Evolutionary conservation across 2,888 invertebrate species (phyloP).

Genomic region (Temnothorax rugatulus): DNA sequence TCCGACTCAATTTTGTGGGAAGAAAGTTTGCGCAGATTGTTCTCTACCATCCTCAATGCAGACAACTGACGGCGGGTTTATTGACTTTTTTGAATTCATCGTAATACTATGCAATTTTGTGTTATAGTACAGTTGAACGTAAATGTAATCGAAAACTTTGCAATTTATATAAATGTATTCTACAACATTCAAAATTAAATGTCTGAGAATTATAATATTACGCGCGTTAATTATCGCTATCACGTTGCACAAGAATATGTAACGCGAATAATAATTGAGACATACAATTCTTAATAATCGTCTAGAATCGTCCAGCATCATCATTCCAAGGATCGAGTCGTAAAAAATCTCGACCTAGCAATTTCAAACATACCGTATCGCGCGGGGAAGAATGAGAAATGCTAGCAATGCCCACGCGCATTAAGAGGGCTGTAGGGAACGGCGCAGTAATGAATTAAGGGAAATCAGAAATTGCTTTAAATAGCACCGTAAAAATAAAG

Average conservation of each 20-base stretch:
- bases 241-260: neutral
- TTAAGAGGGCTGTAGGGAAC: conserved; percentile 83
- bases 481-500: conserved; percentile 85
- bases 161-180: neutral
- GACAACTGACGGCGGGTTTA: conserved; percentile 75
- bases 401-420: conserved; percentile 74
- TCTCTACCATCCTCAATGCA: conserved; percentile 54
- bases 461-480: conserved; percentile 86
- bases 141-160: neutral
- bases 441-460: conserved; percentile 85
- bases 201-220: neutral
- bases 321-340: neutral
- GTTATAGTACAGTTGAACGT: too few species aligned
- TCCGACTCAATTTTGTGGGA: conserved; percentile 84
- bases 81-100: conserved; percentile 67
- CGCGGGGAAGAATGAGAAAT: conserved; percentile 70
- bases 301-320: neutral
- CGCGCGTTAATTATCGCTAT: neutral
- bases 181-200: neutral
- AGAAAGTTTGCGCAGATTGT: conserved; percentile 78
- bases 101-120: neutral
- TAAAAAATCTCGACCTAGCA: conserved; percentile 51
- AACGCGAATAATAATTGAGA: conserved; percentile 1
- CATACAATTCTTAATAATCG: neutral
- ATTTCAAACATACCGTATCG: conserved; percentile 47